phyloP scores from a whole-genome alignment of 2,113 vertebrate genomes.

The Parus major region DNA sequence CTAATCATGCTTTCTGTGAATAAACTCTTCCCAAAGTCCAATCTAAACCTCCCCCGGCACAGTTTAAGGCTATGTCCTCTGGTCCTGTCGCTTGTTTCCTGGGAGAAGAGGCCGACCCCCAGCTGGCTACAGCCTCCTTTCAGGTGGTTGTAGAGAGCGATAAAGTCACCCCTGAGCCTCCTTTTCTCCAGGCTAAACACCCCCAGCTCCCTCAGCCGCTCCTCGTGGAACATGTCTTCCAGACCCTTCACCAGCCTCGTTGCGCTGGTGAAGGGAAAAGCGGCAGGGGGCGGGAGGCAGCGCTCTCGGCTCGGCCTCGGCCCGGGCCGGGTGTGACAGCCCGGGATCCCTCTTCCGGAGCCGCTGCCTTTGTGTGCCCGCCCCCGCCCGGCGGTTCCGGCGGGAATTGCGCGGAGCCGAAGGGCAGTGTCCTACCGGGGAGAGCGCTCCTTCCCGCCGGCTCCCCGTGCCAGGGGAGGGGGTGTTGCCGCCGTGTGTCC shows the following conservation, averaged over 20 bases:
- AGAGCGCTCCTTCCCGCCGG: accelerated
- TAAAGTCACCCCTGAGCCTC: neutral
- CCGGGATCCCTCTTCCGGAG: neutral
- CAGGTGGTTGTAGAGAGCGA: too few species aligned
- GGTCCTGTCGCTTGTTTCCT: neutral
- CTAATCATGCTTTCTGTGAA: neutral
- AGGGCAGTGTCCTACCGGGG: too few species aligned
- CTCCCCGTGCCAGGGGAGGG: too few species aligned
- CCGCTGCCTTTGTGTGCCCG: neutral
- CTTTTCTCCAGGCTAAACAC: neutral
- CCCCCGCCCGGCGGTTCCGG: neutral
- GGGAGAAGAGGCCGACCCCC: neutral
- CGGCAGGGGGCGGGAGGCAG: neutral
- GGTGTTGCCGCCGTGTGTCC: too few species aligned
- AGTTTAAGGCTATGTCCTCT: neutral
- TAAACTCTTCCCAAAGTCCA: neutral
- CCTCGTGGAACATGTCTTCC: neutral
- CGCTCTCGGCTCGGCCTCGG: accelerated
- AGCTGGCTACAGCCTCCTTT: neutral
- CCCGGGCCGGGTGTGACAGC: neutral
- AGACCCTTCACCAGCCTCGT: neutral
- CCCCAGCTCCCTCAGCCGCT: neutral
- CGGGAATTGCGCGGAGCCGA: neutral
- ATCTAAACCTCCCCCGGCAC: neutral
- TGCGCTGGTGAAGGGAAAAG: neutral